These are phyloP conservation scores for Paradisaea rubra DNA, from an alignment of 2,113 vertebrate species.

Conservation along the genomic window DNA sequence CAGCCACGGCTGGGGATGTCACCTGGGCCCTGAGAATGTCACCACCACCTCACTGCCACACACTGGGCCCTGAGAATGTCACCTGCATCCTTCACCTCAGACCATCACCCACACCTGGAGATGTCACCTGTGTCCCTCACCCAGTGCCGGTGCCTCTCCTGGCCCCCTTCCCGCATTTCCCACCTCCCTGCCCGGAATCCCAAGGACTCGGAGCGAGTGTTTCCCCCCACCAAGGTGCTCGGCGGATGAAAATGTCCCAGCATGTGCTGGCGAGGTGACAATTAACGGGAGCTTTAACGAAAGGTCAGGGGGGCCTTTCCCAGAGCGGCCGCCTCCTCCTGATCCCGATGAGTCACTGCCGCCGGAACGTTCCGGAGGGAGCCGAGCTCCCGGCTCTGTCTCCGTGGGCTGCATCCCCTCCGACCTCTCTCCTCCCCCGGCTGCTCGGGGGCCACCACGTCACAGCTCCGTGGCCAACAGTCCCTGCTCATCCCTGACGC, in stretches of 20 bases:
- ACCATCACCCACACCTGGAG: rapidly evolving
- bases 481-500: background rate
- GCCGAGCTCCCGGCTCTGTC: rapidly evolving
- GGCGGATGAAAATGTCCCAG: background rate
- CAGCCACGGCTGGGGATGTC: background rate
- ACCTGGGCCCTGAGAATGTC: background rate
- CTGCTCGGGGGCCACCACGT: rapidly evolving
- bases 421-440: background rate
- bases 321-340: background rate
- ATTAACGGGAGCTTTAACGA: background rate
- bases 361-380: rapidly evolving
- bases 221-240: background rate
- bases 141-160: rapidly evolving
- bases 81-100: background rate
- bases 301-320: background rate
- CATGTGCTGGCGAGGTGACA: background rate
- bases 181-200: background rate
- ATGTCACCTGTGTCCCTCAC: background rate
- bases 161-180: rapidly evolving
- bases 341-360: background rate
- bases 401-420: rapidly evolving
- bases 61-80: background rate
- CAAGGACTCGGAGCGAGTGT: background rate
- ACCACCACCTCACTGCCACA: too few species aligned
- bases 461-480: rapidly evolving